Base-by-base conservation (phyloP, 1,140 invertebrate genomes). In the Dendroctonus ponderosae region DNA sequence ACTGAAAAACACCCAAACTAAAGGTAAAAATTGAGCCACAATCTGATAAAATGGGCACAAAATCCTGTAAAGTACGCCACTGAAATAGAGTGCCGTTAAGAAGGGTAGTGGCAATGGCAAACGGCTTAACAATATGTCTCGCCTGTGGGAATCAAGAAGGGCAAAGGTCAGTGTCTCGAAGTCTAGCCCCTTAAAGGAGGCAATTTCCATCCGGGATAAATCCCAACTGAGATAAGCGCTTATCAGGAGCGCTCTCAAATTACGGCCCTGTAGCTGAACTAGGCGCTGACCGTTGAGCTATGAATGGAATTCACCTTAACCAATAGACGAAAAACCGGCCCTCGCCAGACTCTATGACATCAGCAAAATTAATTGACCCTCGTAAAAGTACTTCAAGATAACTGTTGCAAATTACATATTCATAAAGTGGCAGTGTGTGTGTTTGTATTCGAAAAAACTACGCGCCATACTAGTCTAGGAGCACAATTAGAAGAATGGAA, bases 391-490 rank as follows among this genome's bases (percentile, higher is more conserved):
- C 60, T 64, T 42, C 46, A 68, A 68, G 43, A 53, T 56, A 60
- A 58, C 67, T 63, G 61, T 68, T 60, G 67, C 67, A 69, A 69
- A 69, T 69, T 69, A 69, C 62, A 60, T 64, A 69, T 69, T 69
- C 67, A 69, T 69, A 69, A 64, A 69, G 57, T 62, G 44, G 42
- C 56, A 11, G 51, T 26, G 26, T 26, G 26, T 56, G 43, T 53
- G 63, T 66, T 59, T 66, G 63, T 59, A 59, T 57, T 58, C 11
- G 56, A 59, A 66, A 66, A 66, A 64, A 59, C 12, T 43, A 44
- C 38, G 43, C 38, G 14, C 43, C 11, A 12, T 40, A 43, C 46
- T 52, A 48, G 52, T 44, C 62, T 62, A 62, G 60, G 43, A 51
- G 48, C 49, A 37, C 38, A 43, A 59, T 49, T 58, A 66, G 51